Conservation (phyloP, 37 sponge, comb jelly and placozoan genomes). For the Aplysina aerophoba region DNA sequence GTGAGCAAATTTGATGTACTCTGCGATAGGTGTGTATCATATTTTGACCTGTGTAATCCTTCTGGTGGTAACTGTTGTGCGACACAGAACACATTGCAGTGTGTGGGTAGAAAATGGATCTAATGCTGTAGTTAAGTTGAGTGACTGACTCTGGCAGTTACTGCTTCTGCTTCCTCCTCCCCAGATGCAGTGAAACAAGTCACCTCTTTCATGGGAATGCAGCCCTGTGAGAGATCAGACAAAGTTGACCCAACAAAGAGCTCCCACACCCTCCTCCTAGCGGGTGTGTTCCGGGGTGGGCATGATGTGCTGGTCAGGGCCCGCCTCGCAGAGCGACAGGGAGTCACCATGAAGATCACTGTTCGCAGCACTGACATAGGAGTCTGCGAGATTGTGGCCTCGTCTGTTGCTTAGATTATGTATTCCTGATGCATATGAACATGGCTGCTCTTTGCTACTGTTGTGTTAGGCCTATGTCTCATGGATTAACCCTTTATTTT, state of each 20-base stretch:
- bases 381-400: conserved; percentile 79
- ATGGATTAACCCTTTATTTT: no score
- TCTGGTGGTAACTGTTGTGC: no score
- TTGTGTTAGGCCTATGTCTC: no score
- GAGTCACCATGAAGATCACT: conserved; percentile 86
- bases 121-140: not conserved
- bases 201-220: conserved; percentile 93
- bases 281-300: conserved; percentile 90
- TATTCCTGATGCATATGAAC: no score
- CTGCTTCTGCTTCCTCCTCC: no score
- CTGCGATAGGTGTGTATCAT: no score
- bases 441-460: no score
- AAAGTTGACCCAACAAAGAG: conserved; percentile 71
- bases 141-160: not conserved
- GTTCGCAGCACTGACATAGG: conserved; percentile 74
- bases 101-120: not conserved
- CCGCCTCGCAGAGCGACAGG: conserved; percentile 67
- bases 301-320: conserved; percentile 88
- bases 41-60: no score
- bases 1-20: not conserved
- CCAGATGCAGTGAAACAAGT: conserved; percentile 96
- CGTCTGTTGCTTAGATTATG: conserved; percentile 56
- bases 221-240: conserved; percentile 96
- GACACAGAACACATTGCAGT: no score
- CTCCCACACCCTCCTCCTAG: conserved; percentile 92